These are phyloP conservation scores for Trididemnum clinides DNA, from an alignment of 23 tunicate species.

Conservation along the genomic window DNA sequence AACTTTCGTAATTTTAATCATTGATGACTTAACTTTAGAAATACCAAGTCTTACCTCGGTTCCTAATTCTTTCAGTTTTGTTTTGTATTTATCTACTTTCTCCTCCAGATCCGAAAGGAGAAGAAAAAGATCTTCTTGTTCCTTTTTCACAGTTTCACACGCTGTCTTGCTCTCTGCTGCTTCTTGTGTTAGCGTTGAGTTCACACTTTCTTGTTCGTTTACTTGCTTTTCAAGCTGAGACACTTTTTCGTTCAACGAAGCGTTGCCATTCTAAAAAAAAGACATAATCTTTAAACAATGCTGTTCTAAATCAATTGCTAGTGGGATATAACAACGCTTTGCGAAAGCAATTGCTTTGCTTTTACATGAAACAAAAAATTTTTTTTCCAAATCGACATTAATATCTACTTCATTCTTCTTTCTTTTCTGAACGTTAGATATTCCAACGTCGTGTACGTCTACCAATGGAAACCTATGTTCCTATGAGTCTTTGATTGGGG, in stretches of 20 bases:
- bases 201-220: background rate
- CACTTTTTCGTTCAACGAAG: background rate
- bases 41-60: conserved; percentile 21
- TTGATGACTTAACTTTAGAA: background rate
- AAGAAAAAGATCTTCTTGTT: conserved; percentile 88
- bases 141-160: conserved; percentile 33
- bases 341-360: too few species aligned
- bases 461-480: too few species aligned
- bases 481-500: too few species aligned
- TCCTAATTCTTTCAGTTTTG: conserved; percentile 43
- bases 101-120: conserved; percentile 83
- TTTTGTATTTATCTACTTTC: conserved; percentile 56
- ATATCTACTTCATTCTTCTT: too few species aligned
- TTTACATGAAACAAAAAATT: too few species aligned
- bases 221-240: conserved; percentile 11
- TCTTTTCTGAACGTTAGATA: too few species aligned
- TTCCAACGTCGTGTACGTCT: too few species aligned
- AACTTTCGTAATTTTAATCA: too few species aligned
- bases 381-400: too few species aligned
- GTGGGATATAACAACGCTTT: too few species aligned
- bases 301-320: too few species aligned
- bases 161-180: background rate
- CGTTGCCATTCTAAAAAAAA: background rate
- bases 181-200: background rate
- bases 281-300: too few species aligned